phyloP scores from a whole-genome alignment of 2,113 vertebrate genomes.

The Kryptolebias marmoratus region DNA sequence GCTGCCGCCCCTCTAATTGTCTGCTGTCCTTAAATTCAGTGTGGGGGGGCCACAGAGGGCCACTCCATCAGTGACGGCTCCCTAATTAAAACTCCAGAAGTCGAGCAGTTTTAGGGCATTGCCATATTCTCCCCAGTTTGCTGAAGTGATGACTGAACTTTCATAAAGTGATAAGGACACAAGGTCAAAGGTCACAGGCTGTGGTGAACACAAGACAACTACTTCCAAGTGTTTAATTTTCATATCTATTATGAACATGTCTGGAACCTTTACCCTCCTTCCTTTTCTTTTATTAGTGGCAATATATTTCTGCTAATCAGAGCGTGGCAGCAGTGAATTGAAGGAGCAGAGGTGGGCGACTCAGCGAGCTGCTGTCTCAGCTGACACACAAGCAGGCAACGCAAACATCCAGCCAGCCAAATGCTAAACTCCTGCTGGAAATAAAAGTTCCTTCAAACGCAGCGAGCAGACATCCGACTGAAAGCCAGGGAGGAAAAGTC shows the following conservation, averaged over 20 bases:
- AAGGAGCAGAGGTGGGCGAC: constrained; percentile 20
- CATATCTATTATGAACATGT: constrained; percentile 36
- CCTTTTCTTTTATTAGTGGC: constrained; percentile 30
- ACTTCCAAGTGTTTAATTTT: constrained; percentile 15
- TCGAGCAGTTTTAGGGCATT: constrained; percentile 19
- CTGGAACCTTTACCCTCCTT: constrained; percentile 34
- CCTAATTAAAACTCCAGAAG: constrained; percentile 51
- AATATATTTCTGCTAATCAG: constrained; percentile 41
- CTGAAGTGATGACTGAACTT: constrained; percentile 17
- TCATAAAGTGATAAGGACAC: constrained; percentile 13
- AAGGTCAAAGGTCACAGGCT: constrained; percentile 29
- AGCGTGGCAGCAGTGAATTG: constrained; percentile 18
- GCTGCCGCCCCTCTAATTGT: constrained; percentile 36
- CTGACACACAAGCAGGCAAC: constrained; percentile 41
- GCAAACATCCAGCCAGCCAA: constrained; percentile 25
- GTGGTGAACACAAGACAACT: constrained; percentile 1
- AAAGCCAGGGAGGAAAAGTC: constrained; percentile 46
- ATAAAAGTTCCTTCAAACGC: constrained; percentile 33
- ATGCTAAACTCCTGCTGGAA: not conserved
- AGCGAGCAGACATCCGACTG: constrained; percentile 22
- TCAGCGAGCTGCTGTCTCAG: constrained; percentile 43
- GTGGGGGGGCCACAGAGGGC: constrained; percentile 19
- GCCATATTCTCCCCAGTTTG: not conserved
- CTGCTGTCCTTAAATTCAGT: constrained; percentile 44
- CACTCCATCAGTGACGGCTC: constrained; percentile 48